Conservation (phyloP, 2,797 vertebrate genomes). For the Enteromius paludinosus region DNA sequence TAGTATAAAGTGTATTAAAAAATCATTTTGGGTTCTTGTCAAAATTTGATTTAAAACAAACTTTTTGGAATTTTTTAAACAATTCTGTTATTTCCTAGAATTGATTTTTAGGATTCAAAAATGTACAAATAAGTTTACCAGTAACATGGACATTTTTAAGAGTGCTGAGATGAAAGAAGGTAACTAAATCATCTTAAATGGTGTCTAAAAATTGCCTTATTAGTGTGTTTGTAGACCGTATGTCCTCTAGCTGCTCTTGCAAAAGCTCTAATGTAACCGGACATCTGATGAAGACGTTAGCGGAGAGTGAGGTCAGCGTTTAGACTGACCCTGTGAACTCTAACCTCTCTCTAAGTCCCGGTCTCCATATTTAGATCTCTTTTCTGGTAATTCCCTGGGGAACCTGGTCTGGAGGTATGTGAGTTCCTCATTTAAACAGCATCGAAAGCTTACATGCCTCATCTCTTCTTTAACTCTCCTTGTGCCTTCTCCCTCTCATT, state of each 20-base stretch:
- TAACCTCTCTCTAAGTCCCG: slow-evolving; percentile 55
- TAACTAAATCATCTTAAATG: neutral
- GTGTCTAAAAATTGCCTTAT: neutral
- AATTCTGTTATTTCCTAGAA: neutral
- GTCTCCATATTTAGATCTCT: slow-evolving; percentile 57
- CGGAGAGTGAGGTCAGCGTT: slow-evolving; percentile 60
- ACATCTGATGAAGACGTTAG: slow-evolving; percentile 72
- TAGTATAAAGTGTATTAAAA: neutral
- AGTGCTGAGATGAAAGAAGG: neutral
- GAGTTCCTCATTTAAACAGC: neutral
- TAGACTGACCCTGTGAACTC: slow-evolving; percentile 67
- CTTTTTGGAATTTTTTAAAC: neutral
- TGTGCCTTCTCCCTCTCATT: slow-evolving; percentile 19
- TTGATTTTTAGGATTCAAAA: neutral
- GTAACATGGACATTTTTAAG: neutral
- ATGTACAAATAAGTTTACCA: neutral
- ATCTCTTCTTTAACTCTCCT: slow-evolving; percentile 1
- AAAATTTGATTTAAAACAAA: neutral
- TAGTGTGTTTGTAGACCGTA: slow-evolving; percentile 58
- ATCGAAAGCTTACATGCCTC: neutral
- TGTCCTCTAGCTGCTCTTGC: slow-evolving; percentile 62
- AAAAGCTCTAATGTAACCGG: slow-evolving; percentile 64
- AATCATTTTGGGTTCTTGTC: neutral
- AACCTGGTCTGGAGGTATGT: slow-evolving; percentile 38
- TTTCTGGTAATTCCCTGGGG: slow-evolving; percentile 41